These are phyloP conservation scores for Puffinus mauretanicus DNA, from an alignment of 2,113 vertebrate genomes.

Conservation along the genomic window DNA sequence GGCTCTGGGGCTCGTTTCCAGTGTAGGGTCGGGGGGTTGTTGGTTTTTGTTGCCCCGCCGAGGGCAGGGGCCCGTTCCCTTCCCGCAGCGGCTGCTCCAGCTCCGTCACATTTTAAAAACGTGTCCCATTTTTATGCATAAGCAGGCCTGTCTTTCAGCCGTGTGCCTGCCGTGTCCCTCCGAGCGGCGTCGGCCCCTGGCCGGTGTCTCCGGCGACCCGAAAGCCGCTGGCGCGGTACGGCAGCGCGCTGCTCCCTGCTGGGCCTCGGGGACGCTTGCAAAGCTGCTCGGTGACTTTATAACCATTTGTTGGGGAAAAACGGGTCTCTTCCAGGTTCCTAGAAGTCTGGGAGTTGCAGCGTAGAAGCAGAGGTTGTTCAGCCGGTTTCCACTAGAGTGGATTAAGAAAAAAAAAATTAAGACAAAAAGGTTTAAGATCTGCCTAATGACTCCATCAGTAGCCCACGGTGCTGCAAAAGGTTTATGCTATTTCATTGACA, in stretches of 20 bases:
- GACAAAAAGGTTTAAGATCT: not conserved
- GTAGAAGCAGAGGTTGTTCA: not conserved
- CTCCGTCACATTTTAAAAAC: too few relatives aligned
- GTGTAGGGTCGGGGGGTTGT: not conserved
- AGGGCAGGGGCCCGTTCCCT: not conserved
- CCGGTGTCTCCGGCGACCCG: not conserved
- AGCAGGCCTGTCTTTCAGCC: not conserved
- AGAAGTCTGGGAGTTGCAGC: not conserved
- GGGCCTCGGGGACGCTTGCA: not conserved
- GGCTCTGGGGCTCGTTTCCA: not conserved
- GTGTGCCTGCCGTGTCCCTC: too few relatives aligned
- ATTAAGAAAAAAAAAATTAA: not conserved
- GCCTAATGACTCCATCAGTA: not conserved
- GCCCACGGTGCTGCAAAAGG: not conserved
- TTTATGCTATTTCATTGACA: not conserved
- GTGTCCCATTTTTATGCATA: too few relatives aligned
- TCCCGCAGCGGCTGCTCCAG: not conserved
- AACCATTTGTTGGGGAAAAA: too few relatives aligned
- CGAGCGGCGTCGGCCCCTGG: too few relatives aligned
- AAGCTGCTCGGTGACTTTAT: rapidly evolving
- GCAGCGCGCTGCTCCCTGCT: not conserved
- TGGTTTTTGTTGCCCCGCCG: not conserved
- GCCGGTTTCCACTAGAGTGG: not conserved
- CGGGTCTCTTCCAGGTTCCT: not conserved
- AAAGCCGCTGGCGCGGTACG: not conserved